A percentile compares a stretch with the other conserved stretches of the same genome.
These are phyloP conservation scores for Meteorus colon DNA, from an alignment of 2,888 invertebrate species.

Conservation along the genomic window DNA sequence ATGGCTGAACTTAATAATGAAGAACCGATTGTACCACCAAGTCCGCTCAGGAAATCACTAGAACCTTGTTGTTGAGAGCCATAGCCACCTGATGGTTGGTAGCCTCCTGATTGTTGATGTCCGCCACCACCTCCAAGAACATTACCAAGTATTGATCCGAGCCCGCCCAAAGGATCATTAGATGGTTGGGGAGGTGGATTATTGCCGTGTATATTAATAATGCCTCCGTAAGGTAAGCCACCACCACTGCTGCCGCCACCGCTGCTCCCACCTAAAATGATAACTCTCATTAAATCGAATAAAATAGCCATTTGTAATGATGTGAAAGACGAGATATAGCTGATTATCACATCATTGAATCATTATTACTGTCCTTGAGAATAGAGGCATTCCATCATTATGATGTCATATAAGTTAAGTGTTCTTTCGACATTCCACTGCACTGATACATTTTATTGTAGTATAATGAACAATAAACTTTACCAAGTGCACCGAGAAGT, in stretches of 20 bases:
- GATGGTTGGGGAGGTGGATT: slow-evolving; percentile 46
- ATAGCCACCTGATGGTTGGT: slow-evolving; percentile 56
- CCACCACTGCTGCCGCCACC: slow-evolving; percentile 35
- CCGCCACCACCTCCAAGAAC: slow-evolving; percentile 65
- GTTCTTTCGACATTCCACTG: slow-evolving; percentile 1
- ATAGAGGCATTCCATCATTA: slow-evolving; percentile 14
- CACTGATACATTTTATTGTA: background rate
- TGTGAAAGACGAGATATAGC: background rate
- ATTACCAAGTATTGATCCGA: slow-evolving; percentile 66
- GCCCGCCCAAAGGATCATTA: slow-evolving; percentile 60
- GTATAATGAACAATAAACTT: slow-evolving; percentile 17
- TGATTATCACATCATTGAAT: slow-evolving; percentile 4
- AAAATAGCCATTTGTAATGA: background rate
- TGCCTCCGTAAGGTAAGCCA: background rate
- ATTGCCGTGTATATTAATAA: background rate
- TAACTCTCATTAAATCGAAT: background rate
- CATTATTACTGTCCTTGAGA: slow-evolving; percentile 39
- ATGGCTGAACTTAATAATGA: slow-evolving; percentile 66
- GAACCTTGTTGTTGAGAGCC: slow-evolving; percentile 49
- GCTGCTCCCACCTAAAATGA: slow-evolving; percentile 51
- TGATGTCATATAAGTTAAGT: slow-evolving; percentile 31
- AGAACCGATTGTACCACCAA: slow-evolving; percentile 65
- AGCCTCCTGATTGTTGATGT: slow-evolving; percentile 60
- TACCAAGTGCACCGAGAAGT: slow-evolving; percentile 69
- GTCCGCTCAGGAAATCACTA: slow-evolving; percentile 62